Evolutionary conservation across 2,113 vertebrate species (phyloP).

Genomic region (Oncorhynchus kisutch): DNA sequence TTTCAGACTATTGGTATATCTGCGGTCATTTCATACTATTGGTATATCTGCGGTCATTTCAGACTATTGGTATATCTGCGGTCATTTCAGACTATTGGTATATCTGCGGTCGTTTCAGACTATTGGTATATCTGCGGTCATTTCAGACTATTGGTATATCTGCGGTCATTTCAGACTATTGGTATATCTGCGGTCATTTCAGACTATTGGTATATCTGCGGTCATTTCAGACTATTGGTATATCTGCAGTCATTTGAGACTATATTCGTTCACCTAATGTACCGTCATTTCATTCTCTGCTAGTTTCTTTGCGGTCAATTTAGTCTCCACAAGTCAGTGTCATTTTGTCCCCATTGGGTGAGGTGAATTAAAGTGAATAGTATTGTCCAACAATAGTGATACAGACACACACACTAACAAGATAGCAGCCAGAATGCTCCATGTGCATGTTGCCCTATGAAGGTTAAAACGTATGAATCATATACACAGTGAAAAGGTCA

Average conservation of each 20-base stretch:
- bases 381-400: slow-evolving; percentile 53
- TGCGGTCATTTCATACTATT: neutral
- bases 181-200: neutral
- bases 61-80: no score
- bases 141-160: no score
- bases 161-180: no score
- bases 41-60: no score
- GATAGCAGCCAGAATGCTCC: slow-evolving; percentile 47
- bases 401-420: slow-evolving; percentile 44
- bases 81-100: no score
- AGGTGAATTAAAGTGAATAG: slow-evolving; percentile 44
- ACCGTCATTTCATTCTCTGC: slow-evolving; percentile 19
- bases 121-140: no score
- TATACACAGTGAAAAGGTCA: slow-evolving; percentile 71
- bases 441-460: slow-evolving; percentile 48
- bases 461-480: slow-evolving; percentile 61
- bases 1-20: slow-evolving; percentile 7
- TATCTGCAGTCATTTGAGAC: neutral
- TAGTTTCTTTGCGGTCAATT: slow-evolving; percentile 6
- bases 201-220: neutral
- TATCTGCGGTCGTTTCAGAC: no score
- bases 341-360: slow-evolving; percentile 52
- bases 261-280: no score
- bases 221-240: slow-evolving; percentile 23
- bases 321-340: slow-evolving; percentile 38